Evolutionary conservation across 2,113 vertebrate species (phyloP).

Genomic region (Coryphaenoides rupestris): DNA sequence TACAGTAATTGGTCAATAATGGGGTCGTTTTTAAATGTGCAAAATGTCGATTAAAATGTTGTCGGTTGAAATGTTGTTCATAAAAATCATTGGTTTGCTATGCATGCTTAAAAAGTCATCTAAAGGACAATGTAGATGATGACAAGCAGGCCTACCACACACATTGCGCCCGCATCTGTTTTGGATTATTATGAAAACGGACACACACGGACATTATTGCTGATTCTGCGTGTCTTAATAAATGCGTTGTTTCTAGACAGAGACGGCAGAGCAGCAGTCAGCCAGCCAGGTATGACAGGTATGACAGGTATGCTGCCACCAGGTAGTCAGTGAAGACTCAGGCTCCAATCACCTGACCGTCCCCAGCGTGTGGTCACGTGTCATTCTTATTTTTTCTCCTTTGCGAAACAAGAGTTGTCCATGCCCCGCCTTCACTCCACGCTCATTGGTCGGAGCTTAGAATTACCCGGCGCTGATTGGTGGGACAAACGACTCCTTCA

Average conservation of each 20-base stretch:
- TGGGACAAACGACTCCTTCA: neutral
- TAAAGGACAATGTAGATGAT: no score
- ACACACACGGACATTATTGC: neutral
- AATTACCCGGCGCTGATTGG: conserved; percentile 38
- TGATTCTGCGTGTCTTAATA: neutral
- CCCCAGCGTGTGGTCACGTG: conserved; percentile 63
- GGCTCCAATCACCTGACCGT: conserved; percentile 68
- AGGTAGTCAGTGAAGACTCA: conserved; percentile 32
- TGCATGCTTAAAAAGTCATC: no score
- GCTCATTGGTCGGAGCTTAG: conserved; percentile 36
- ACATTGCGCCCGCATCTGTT: neutral
- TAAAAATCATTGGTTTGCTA: no score
- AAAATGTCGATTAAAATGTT: no score
- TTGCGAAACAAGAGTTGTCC: conserved; percentile 33
- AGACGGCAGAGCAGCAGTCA: neutral
- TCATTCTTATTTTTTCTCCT: conserved; percentile 54
- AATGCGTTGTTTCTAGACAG: neutral
- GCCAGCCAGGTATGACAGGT: neutral
- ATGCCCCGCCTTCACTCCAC: conserved; percentile 27
- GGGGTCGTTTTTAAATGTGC: no score
- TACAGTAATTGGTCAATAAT: no score
- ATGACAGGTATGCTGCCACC: no score
- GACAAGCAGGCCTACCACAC: no score
- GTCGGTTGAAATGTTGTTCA: no score
- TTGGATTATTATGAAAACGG: neutral